Percentiles rank a stretch among this genome's conserved stretches.
phyloP scores from a whole-genome alignment of 2,888 invertebrate genomes.

The Lumbricus terrestris region DNA sequence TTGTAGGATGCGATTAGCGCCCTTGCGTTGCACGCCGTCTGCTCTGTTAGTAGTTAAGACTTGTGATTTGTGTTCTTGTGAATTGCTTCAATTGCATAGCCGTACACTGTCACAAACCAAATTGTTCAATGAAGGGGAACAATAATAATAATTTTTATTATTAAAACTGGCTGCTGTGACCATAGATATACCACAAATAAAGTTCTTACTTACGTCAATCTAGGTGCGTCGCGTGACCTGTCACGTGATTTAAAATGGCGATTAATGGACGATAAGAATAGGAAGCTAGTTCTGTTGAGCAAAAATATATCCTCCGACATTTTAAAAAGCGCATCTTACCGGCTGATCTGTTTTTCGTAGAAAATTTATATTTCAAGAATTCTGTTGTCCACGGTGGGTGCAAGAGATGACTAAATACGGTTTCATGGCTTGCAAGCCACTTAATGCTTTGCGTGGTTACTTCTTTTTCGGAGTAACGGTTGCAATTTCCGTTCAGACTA shows the following conservation, averaged over 20 bases:
- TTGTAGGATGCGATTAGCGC: too few species aligned
- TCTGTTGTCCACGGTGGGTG: not conserved
- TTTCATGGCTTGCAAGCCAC: not conserved
- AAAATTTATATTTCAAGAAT: not conserved
- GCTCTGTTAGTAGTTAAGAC: too few species aligned
- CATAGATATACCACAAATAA: not conserved
- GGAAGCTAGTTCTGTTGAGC: not conserved
- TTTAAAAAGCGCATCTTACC: not conserved
- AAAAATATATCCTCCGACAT: not conserved
- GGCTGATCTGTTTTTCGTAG: not conserved
- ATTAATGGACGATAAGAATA: not conserved
- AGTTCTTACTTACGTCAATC: not conserved
- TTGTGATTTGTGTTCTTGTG: too few species aligned
- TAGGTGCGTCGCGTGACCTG: constrained; percentile 4
- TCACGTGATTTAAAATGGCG: constrained; percentile 16
- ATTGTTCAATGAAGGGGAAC: too few species aligned
- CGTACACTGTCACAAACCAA: too few species aligned
- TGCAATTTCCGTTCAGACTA: not conserved
- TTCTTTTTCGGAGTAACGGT: not conserved
- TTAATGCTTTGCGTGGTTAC: not conserved
- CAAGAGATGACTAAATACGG: not conserved
- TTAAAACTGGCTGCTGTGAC: too few species aligned
- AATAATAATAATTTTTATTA: too few species aligned
- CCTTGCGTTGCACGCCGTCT: too few species aligned
- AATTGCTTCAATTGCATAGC: too few species aligned